Evolutionary conservation across 2,113 vertebrate genomes (phyloP).

Genomic region (Ranitomeya imitator): DNA sequence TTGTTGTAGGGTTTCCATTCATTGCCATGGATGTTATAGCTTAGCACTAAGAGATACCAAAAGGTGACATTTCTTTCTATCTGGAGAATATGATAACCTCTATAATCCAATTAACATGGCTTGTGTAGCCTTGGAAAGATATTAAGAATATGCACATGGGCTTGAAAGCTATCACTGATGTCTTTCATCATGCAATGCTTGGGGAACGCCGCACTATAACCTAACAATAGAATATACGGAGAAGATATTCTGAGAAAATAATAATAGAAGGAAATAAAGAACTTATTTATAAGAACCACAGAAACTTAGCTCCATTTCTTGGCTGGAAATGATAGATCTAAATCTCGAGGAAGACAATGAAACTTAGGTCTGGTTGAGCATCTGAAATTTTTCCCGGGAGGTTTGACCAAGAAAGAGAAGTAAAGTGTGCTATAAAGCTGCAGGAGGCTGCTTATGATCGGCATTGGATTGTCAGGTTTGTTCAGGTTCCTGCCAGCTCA

Average conservation of each 20-base stretch:
- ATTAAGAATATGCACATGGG: background rate
- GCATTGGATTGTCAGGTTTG: constrained; percentile 12
- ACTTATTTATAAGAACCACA: constrained; percentile 21
- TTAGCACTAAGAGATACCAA: background rate
- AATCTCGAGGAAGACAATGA: constrained; percentile 22
- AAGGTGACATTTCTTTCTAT: background rate
- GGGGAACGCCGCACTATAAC: background rate
- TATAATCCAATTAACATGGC: background rate
- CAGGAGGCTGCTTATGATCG: background rate
- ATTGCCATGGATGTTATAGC: background rate
- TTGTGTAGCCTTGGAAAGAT: background rate
- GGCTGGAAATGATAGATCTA: constrained; percentile 16
- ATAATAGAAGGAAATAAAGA: constrained; percentile 23
- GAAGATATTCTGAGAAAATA: constrained; percentile 9
- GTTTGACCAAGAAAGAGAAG: background rate
- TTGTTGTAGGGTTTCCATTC: background rate
- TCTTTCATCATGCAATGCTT: background rate
- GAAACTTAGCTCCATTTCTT: constrained; percentile 3
- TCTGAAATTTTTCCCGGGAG: constrained; percentile 24
- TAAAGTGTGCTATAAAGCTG: background rate
- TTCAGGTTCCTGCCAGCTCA: background rate
- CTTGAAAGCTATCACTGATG: background rate
- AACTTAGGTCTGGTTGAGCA: background rate
- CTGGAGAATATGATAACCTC: background rate
- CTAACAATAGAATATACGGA: constrained; percentile 27